Conservation (phyloP, 2,797 vertebrate species). For the Orientallactaga sibirica region DNA sequence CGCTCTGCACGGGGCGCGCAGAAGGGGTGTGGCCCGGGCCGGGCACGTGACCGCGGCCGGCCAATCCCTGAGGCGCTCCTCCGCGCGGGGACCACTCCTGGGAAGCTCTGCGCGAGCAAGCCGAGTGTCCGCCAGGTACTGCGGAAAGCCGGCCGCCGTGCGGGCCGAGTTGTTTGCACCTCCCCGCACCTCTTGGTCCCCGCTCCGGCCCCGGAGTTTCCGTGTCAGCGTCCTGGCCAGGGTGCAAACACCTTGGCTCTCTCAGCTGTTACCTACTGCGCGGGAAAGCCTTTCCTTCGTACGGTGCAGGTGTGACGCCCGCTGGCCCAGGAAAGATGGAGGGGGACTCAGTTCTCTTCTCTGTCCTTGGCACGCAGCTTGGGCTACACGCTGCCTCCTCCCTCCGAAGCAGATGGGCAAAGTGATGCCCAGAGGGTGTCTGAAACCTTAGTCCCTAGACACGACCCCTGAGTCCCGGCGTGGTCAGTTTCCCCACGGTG, state of each 20-base stretch:
- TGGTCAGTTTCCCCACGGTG: background rate
- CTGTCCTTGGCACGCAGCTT: background rate
- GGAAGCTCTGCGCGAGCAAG: background rate
- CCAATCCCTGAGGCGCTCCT: conserved; percentile 69
- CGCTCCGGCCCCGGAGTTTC: too few relatives aligned
- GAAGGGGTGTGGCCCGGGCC: background rate
- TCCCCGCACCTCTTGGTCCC: background rate
- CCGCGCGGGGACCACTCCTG: conserved; percentile 32
- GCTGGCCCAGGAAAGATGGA: background rate
- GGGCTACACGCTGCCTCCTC: background rate
- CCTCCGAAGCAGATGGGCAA: background rate
- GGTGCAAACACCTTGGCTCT: background rate
- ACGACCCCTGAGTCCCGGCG: background rate
- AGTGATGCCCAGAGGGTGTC: background rate
- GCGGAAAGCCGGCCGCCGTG: accelerated
- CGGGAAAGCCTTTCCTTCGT: background rate
- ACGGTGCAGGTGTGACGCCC: background rate
- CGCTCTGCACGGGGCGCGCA: background rate
- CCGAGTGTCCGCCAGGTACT: background rate
- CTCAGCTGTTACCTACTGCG: background rate
- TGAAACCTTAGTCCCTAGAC: conserved; percentile 5
- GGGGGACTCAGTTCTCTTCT: background rate
- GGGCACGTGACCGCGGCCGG: conserved; percentile 83
- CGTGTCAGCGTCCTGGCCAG: background rate
- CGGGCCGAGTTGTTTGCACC: background rate